Evolutionary conservation across 2,888 invertebrate species (phyloP).

Genomic region (Diarsia mendica): DNA sequence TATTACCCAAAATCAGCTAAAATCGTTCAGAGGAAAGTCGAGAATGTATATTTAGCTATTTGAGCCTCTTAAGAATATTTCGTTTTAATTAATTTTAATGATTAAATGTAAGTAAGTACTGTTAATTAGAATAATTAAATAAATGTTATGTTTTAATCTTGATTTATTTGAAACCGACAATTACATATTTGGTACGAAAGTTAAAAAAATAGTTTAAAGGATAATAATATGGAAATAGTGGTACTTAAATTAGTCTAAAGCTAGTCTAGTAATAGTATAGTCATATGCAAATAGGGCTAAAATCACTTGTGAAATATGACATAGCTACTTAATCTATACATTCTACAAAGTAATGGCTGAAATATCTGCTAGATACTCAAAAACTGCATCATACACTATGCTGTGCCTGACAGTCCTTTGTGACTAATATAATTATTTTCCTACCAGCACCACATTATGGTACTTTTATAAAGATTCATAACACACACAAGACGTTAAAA

Average conservation of each 20-base stretch:
- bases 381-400: background rate
- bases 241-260: background rate
- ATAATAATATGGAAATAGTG: background rate
- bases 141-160: slow-evolving; percentile 32
- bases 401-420: no score
- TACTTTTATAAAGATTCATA: no score
- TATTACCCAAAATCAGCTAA: slow-evolving; percentile 86
- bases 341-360: background rate
- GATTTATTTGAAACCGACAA: slow-evolving; percentile 48
- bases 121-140: slow-evolving; percentile 56
- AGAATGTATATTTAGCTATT: slow-evolving; percentile 86
- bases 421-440: no score
- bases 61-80: slow-evolving; percentile 56
- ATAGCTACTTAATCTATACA: slow-evolving; percentile 18
- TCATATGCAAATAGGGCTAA: background rate
- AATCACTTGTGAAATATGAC: background rate
- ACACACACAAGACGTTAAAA: no score
- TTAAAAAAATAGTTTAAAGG: background rate
- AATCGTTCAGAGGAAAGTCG: slow-evolving; percentile 83
- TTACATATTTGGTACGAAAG: slow-evolving; percentile 40
- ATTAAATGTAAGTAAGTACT: slow-evolving; percentile 20
- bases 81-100: slow-evolving; percentile 15
- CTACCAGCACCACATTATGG: no score
- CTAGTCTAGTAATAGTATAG: background rate
- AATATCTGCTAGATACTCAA: slow-evolving; percentile 20